phyloP scores from a whole-genome alignment of 53 echinoderm and acorn worm species.

The Mesocentrotus franciscanus region DNA sequence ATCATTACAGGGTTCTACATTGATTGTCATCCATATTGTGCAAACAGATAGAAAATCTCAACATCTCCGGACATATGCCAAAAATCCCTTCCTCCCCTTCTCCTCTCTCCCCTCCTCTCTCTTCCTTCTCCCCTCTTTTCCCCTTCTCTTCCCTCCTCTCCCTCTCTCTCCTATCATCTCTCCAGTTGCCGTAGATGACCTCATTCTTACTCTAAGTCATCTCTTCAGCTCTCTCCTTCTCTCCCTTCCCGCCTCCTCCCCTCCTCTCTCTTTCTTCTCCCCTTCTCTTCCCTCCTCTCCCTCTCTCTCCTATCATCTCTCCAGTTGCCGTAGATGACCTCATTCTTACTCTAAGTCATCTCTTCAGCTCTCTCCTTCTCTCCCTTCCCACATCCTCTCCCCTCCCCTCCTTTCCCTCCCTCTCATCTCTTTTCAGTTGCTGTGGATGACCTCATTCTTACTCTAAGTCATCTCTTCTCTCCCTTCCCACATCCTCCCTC shows the following conservation, averaged over 20 bases:
- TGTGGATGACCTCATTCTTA: neutral
- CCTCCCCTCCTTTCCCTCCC: neutral
- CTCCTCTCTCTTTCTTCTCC: neutral
- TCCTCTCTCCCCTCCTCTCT: neutral
- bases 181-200: too few species aligned
- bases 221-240: too few species aligned
- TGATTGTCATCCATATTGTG: neutral
- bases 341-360: neutral
- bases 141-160: neutral
- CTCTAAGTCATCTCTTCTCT: neutral
- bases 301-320: slow-evolving; percentile 8
- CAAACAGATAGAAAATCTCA: slow-evolving; percentile 2
- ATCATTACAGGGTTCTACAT: neutral
- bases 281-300: neutral
- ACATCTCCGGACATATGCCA: neutral
- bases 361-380: neutral
- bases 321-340: neutral
- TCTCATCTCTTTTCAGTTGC: neutral
- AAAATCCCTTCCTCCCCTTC: slow-evolving; percentile 8
- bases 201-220: too few species aligned
- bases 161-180: neutral
- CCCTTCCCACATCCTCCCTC: neutral
- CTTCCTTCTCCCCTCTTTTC: neutral
- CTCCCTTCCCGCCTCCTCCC: too few species aligned
- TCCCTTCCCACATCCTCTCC: neutral